Conservation (phyloP, 2,797 vertebrate species). For the Muraenolepis orangiensis region DNA sequence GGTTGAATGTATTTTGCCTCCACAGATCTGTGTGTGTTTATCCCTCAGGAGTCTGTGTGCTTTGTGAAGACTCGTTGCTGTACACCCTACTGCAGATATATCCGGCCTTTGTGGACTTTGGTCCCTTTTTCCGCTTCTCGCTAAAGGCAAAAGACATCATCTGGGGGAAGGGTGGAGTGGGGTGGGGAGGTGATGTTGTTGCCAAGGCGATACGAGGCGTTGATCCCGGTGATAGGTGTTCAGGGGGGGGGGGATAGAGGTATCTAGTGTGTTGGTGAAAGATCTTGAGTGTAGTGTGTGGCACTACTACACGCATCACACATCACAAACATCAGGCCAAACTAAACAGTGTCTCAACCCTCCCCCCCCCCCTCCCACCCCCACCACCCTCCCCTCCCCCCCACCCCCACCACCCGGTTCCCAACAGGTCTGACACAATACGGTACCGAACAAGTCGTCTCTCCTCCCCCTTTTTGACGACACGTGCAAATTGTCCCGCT, state of each 20-base stretch:
- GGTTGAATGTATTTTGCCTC: conserved; percentile 1
- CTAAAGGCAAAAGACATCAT: conserved; percentile 63
- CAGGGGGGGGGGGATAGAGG: conserved; percentile 53
- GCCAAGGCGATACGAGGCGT: conserved; percentile 37
- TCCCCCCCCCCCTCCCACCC: too few relatives aligned
- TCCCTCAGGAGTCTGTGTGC: conserved; percentile 70
- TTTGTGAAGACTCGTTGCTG: conserved; percentile 73
- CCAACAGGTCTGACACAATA: background rate
- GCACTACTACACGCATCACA: too few relatives aligned
- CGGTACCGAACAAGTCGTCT: conserved; percentile 16
- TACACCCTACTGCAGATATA: conserved; percentile 72
- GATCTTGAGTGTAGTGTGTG: too few relatives aligned
- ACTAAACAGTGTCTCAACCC: too few relatives aligned
- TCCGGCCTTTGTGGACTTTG: conserved; percentile 78
- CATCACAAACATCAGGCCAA: too few relatives aligned
- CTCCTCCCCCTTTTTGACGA: conserved; percentile 5
- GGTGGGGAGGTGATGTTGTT: conserved; percentile 54
- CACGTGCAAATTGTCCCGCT: conserved; percentile 29
- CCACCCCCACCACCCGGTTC: too few relatives aligned
- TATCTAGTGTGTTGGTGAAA: conserved; percentile 36
- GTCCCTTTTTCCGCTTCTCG: conserved; percentile 72
- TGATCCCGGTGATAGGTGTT: conserved; percentile 61
- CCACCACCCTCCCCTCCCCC: too few relatives aligned
- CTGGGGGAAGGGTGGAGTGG: background rate
- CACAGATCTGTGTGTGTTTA: conserved; percentile 68